phyloP scores from a whole-genome alignment of 2,797 vertebrate genomes.

The Hippoglossus hippoglossus region DNA sequence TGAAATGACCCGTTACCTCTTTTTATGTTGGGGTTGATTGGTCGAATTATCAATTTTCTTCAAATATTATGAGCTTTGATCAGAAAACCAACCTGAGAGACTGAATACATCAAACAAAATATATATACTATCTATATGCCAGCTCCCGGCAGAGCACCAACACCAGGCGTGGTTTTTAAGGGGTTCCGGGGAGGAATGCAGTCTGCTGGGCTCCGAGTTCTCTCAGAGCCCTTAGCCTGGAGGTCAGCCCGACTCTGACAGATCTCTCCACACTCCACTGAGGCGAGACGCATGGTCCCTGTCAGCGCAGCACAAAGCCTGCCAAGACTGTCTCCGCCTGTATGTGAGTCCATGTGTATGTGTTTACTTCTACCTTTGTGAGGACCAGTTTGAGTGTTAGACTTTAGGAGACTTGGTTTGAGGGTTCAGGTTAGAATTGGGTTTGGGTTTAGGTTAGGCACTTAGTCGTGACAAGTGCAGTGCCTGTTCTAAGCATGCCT shows the following conservation, averaged over 20 bases:
- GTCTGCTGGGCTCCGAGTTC: slow-evolving; percentile 43
- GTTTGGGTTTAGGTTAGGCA: not conserved
- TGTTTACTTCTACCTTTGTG: not conserved
- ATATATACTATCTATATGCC: not conserved
- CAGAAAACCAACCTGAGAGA: not conserved
- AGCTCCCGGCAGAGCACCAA: not conserved
- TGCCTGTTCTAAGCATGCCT: too few species aligned
- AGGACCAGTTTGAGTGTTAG: not conserved
- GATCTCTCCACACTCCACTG: slow-evolving; percentile 72
- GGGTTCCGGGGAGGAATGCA: slow-evolving; percentile 39
- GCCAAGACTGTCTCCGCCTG: slow-evolving; percentile 50
- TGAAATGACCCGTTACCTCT: not conserved
- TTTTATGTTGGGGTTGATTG: not conserved
- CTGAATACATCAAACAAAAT: not conserved
- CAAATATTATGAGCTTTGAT: not conserved
- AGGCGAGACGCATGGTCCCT: slow-evolving; percentile 68
- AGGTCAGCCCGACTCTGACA: slow-evolving; percentile 73
- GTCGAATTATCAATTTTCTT: not conserved
- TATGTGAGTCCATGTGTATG: not conserved
- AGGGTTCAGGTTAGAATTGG: not conserved
- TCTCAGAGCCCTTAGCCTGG: slow-evolving; percentile 58
- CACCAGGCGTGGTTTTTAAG: slow-evolving; percentile 3
- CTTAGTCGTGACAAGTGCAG: too few species aligned
- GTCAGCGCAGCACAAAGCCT: slow-evolving; percentile 56
- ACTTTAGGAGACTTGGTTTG: not conserved